Evolutionary conservation across 1,140 invertebrate genomes (phyloP).

Genomic region (Diprion similis): DNA sequence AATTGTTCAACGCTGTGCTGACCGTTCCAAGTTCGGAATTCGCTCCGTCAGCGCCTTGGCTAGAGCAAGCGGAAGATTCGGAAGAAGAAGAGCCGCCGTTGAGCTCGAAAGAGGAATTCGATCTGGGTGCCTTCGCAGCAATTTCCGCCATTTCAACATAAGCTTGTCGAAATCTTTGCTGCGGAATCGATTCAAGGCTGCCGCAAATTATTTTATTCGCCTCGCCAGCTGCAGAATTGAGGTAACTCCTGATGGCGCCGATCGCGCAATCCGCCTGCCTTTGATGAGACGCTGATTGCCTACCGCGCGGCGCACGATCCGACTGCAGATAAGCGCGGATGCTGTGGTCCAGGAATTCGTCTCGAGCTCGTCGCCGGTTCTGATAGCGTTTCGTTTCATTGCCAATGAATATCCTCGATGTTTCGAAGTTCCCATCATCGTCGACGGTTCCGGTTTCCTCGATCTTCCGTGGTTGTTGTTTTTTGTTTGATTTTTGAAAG

Average conservation of each 20-base stretch:
- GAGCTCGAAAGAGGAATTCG: background rate
- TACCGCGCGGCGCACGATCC: background rate
- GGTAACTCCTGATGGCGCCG: too few species aligned
- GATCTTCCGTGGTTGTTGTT: conserved; percentile 24
- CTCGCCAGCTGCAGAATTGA: too few species aligned
- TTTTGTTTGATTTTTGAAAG: background rate
- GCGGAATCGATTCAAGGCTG: too few species aligned
- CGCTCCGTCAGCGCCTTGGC: background rate
- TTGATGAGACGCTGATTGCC: background rate
- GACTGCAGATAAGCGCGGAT: conserved; percentile 22
- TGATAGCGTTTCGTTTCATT: background rate
- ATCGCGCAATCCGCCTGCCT: background rate
- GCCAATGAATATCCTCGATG: conserved; percentile 17
- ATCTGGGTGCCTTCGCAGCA: background rate
- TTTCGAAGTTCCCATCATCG: conserved; percentile 27
- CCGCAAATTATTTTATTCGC: too few species aligned
- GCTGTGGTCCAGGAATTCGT: conserved; percentile 23
- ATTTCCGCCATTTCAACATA: too few species aligned
- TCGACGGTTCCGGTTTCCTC: conserved; percentile 36
- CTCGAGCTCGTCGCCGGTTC: conserved; percentile 9
- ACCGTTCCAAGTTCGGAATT: too few species aligned
- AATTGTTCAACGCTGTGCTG: too few species aligned
- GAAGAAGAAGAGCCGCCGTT: background rate
- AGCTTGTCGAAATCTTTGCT: too few species aligned
- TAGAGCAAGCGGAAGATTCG: background rate